A percentile compares a stretch with the other conserved stretches of the same genome.
These are phyloP conservation scores for Sebastes vulpes DNA, from an alignment of 2,797 vertebrate genomes.

Conservation along the genomic window DNA sequence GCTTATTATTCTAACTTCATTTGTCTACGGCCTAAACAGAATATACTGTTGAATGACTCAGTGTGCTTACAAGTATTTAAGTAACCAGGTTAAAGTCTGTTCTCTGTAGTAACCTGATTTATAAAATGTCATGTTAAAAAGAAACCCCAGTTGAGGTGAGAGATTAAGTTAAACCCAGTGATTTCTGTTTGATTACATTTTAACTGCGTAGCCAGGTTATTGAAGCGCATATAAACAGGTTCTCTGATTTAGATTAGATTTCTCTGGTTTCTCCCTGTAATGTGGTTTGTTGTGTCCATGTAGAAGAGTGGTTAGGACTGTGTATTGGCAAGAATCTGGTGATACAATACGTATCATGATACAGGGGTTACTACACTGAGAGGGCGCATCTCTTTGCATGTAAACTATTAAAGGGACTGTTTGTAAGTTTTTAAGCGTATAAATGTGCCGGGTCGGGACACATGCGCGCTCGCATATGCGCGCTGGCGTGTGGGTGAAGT, in stretches of 20 bases:
- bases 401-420: background rate
- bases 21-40: background rate
- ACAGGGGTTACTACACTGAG: too few relatives aligned
- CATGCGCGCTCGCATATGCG: too few relatives aligned
- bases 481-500: too few relatives aligned
- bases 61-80: background rate
- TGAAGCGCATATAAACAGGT: background rate
- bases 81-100: background rate
- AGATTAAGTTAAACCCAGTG: background rate
- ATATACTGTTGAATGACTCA: background rate
- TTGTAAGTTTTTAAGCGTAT: too few relatives aligned
- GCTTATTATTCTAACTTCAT: slow-evolving; percentile 19
- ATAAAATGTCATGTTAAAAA: background rate
- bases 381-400: background rate
- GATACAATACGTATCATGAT: too few relatives aligned
- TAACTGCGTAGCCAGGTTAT: background rate
- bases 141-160: background rate
- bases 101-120: background rate
- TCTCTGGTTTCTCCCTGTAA: background rate
- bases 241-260: background rate
- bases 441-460: too few relatives aligned
- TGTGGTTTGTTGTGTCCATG: background rate
- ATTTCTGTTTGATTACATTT: background rate
- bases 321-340: too few relatives aligned
- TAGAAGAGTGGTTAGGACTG: too few relatives aligned